Evolutionary conservation across 1,140 invertebrate genomes (phyloP).

Genomic region (Dendrolimus kikuchii): DNA sequence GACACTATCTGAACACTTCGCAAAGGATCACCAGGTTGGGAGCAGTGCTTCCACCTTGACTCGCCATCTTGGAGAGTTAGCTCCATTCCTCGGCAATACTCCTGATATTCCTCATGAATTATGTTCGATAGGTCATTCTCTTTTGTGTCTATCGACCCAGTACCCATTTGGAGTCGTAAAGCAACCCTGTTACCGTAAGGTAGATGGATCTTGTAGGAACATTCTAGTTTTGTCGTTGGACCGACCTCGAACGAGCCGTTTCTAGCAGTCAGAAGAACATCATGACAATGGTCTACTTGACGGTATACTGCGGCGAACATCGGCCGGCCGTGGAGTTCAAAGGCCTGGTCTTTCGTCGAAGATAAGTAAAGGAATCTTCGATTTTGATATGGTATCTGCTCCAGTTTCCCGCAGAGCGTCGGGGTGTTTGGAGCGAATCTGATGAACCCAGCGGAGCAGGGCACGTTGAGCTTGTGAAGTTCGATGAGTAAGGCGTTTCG

Average conservation of each 20-base stretch:
- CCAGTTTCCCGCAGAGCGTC: slow-evolving; percentile 75
- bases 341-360: slow-evolving; percentile 42
- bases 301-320: slow-evolving; percentile 75
- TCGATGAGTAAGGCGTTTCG: slow-evolving; percentile 73
- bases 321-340: slow-evolving; percentile 73
- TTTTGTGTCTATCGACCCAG: slow-evolving; percentile 32
- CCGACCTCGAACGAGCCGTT: slow-evolving; percentile 76
- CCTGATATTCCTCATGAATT: slow-evolving; percentile 44
- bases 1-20: slow-evolving; percentile 73
- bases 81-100: slow-evolving; percentile 69
- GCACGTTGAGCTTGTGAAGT: slow-evolving; percentile 76
- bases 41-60: slow-evolving; percentile 73
- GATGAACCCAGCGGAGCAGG: slow-evolving; percentile 73
- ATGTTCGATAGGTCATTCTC: slow-evolving; percentile 41
- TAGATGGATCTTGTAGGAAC: slow-evolving; percentile 76
- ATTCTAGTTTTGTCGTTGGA: slow-evolving; percentile 70
- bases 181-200: slow-evolving; percentile 77
- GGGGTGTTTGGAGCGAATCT: slow-evolving; percentile 65
- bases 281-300: slow-evolving; percentile 78
- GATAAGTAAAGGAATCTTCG: slow-evolving; percentile 73
- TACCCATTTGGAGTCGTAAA: slow-evolving; percentile 72
- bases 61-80: slow-evolving; percentile 71
- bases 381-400: slow-evolving; percentile 73
- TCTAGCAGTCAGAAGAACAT: slow-evolving; percentile 73
- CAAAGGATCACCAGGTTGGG: slow-evolving; percentile 68